A percentile compares a stretch with the other conserved stretches of the same genome.
Evolutionary conservation across 35 echinoderm and acorn worm genomes (phyloP).

Genomic region (Apostichopus japonicus): DNA sequence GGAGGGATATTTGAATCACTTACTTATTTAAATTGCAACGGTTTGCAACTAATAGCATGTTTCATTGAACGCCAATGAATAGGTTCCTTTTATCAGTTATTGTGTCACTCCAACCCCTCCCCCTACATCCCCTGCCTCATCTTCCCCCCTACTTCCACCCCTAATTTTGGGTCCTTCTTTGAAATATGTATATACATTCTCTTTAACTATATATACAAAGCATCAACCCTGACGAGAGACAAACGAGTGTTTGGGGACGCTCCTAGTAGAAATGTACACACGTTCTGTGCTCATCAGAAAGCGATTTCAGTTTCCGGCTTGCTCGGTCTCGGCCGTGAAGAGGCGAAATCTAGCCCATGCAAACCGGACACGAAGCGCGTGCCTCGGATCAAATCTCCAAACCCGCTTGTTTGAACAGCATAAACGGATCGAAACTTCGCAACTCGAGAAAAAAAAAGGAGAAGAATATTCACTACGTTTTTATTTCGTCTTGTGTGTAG

Average conservation of each 20-base stretch:
- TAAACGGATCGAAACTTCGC: slow-evolving; percentile 51
- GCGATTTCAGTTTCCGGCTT: slow-evolving; percentile 44
- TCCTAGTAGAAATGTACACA: slow-evolving; percentile 37
- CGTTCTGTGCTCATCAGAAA: slow-evolving; percentile 39
- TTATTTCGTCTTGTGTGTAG: slow-evolving; percentile 50
- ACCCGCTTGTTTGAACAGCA: slow-evolving; percentile 51
- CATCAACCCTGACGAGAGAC: slow-evolving; percentile 30
- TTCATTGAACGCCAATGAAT: too few relatives aligned
- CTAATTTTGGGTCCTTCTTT: not conserved
- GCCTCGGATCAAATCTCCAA: slow-evolving; percentile 34
- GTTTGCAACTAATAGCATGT: too few relatives aligned
- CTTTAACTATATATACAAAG: not conserved
- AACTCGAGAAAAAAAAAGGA: slow-evolving; percentile 34
- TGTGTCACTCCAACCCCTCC: too few relatives aligned
- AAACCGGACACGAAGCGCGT: slow-evolving; percentile 40
- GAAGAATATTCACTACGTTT: slow-evolving; percentile 35
- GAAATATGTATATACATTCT: not conserved
- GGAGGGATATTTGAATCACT: too few relatives aligned
- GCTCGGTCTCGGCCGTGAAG: slow-evolving; percentile 35
- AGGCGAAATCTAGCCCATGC: slow-evolving; percentile 44
- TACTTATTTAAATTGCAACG: too few relatives aligned
- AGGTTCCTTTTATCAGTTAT: too few relatives aligned
- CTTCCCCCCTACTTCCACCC: too few relatives aligned
- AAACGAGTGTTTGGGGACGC: slow-evolving; percentile 51
- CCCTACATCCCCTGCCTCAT: too few relatives aligned